Conservation (phyloP, 1,140 invertebrate species). For the Ganaspis sp. region DNA sequence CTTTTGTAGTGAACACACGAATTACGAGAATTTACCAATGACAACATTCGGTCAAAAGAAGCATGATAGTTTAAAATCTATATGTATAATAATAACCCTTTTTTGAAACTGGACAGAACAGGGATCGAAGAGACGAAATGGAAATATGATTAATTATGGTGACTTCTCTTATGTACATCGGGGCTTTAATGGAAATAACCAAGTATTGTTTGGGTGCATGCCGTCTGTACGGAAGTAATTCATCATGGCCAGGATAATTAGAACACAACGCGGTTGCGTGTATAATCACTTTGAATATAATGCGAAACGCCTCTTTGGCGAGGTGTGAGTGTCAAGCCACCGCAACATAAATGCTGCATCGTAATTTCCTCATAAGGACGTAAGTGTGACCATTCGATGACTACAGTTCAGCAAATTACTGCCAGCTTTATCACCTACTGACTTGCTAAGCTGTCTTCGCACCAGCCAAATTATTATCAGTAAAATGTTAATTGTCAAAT, state of each 20-base stretch:
- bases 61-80: too few relatives aligned
- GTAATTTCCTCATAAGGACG: neutral
- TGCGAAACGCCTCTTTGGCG: constrained; percentile 57
- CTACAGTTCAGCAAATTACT: constrained; percentile 53
- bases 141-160: constrained; percentile 62
- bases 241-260: constrained; percentile 72
- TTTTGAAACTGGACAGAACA: too few relatives aligned
- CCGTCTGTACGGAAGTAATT: constrained; percentile 68
- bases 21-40: too few relatives aligned
- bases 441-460: neutral
- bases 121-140: constrained; percentile 36
- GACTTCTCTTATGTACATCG: constrained; percentile 52
- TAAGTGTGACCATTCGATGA: constrained; percentile 41
- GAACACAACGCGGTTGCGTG: constrained; percentile 63
- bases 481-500: neutral
- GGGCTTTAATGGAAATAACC: constrained; percentile 69
- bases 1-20: too few relatives aligned
- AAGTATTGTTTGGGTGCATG: constrained; percentile 67
- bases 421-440: constrained; percentile 36
- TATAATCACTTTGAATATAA: constrained; percentile 70
- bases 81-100: neutral
- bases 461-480: neutral
- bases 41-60: too few relatives aligned
- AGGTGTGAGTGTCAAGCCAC: constrained; percentile 57
- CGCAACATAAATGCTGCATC: constrained; percentile 54